phyloP scores from a whole-genome alignment of 1,140 invertebrate genomes.

The Drosophila malerkotliana region DNA sequence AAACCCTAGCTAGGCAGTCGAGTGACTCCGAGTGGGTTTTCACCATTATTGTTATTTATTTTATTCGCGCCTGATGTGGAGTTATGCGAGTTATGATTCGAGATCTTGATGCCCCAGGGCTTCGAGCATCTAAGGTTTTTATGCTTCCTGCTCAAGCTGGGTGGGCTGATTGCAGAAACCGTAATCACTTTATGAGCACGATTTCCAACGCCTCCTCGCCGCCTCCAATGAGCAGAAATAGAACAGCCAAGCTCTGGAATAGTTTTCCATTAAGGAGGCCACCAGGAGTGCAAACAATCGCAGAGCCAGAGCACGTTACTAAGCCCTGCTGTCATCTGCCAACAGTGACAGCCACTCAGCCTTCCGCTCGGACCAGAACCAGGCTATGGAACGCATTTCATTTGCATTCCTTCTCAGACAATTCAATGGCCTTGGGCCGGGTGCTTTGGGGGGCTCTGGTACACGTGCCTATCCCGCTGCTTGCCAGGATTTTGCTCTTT shows the following conservation, averaged over 20 bases:
- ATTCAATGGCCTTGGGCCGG: slow-evolving; percentile 19
- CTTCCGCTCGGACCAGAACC: neutral
- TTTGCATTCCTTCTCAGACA: slow-evolving; percentile 25
- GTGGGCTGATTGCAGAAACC: slow-evolving; percentile 30
- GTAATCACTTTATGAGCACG: slow-evolving; percentile 8
- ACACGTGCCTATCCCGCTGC: slow-evolving; percentile 8
- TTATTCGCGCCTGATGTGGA: slow-evolving; percentile 64
- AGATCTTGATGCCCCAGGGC: neutral
- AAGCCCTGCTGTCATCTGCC: slow-evolving; percentile 6
- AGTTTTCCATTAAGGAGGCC: slow-evolving; percentile 21
- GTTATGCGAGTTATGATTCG: slow-evolving; percentile 50
- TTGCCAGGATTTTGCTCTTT: neutral
- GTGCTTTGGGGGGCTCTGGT: slow-evolving; percentile 9
- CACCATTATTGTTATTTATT: slow-evolving; percentile 58
- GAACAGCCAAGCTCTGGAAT: slow-evolving; percentile 12
- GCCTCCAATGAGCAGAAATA: neutral
- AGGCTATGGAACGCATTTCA: slow-evolving; percentile 13
- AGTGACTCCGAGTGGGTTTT: slow-evolving; percentile 33
- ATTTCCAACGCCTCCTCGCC: slow-evolving; percentile 12
- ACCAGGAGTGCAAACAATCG: slow-evolving; percentile 15
- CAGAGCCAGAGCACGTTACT: neutral
- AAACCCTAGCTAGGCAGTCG: slow-evolving; percentile 10
- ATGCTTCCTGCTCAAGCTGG: slow-evolving; percentile 15
- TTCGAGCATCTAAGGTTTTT: slow-evolving; percentile 3
- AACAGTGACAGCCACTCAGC: neutral